Evolutionary conservation across 2,888 invertebrate genomes (phyloP).

Genomic region (Drosophila macrospina): DNA sequence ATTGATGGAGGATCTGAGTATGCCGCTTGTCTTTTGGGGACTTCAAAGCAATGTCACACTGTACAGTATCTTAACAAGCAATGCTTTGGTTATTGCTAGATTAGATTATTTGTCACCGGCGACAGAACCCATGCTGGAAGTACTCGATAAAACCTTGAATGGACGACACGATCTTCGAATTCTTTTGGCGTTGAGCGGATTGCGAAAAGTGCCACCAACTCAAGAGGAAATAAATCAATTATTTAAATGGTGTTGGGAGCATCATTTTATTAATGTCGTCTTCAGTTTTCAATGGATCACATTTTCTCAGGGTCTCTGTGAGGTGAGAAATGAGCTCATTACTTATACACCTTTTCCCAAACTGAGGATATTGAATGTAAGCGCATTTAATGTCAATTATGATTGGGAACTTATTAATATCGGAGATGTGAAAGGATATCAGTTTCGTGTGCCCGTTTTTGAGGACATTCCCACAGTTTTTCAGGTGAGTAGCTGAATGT

Average conservation of each 20-base stretch:
- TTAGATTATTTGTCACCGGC: conserved; percentile 25
- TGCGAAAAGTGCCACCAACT: background rate
- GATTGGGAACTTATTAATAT: conserved; percentile 25
- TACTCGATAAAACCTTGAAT: conserved; percentile 24
- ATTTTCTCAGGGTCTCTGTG: background rate
- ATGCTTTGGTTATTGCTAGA: conserved; percentile 32
- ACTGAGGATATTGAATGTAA: conserved; percentile 41
- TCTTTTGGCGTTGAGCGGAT: conserved; percentile 27
- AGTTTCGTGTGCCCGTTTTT: conserved; percentile 51
- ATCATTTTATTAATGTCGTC: conserved; percentile 46
- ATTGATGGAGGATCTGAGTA: conserved; percentile 26
- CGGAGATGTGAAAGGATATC: conserved; percentile 44
- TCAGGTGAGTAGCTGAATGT: conserved; percentile 30
- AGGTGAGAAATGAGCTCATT: conserved; percentile 30
- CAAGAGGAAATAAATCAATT: conserved; percentile 18
- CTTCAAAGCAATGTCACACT: conserved; percentile 12
- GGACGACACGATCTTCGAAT: conserved; percentile 35
- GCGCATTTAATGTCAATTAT: conserved; percentile 14
- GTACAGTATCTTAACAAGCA: background rate
- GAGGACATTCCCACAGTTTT: conserved; percentile 36
- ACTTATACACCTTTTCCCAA: conserved; percentile 60
- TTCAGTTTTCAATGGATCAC: conserved; percentile 24
- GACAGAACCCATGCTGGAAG: conserved; percentile 40
- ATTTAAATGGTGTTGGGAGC: conserved; percentile 61
- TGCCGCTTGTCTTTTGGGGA: conserved; percentile 44